Evolutionary conservation across 2,888 invertebrate species (phyloP), one percentile per base, ranked within the genome.

Genomic region (Chouioia cunea): DNA sequence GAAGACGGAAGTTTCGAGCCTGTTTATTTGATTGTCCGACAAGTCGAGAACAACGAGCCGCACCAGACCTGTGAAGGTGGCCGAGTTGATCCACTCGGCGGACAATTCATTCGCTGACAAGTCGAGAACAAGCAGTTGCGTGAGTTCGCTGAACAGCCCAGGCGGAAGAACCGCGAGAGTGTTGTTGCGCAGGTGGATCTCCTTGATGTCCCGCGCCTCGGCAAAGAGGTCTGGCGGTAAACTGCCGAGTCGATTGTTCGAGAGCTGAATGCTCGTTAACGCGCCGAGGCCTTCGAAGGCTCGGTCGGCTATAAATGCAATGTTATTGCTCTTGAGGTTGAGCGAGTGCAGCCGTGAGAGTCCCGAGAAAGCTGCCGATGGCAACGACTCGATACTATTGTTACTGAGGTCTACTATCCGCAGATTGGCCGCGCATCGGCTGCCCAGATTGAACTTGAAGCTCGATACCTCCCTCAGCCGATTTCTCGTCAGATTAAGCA

Each of bases 111-210:
- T 94, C 77, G 90, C 90, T 36, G 93, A 93, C 78, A 94, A 86
- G 86, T 94, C 93, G 73, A 94, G 86, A 73, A 93, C 91, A 62
- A 93, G 86, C 62, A 95, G 88, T 85, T 93, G 92, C 65, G 90
- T 89, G 67, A 94, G 87, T 79, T 93, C 93, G 79, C 91, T 90
- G 81, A 95, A 94, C 71, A 95, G 87, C 23, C 93, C 93, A 12
- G 93, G 93, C 58, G 93, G 93, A 46, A 95, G 86, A 16, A 94
- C 93, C 78, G 92, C 92, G 71, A 95, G 90, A 47, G 93, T 92
- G 85, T 95, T 95, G 83, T 94, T 94, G 80, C 92, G 92, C 68
- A 95, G 86, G 84, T 94, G 93, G 80, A 95, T 90, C 86, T 94
- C 93, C 84, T 92, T 91, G 54, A 95, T 87, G 75, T 93, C 92